Evolutionary conservation across 2,888 invertebrate species (phyloP), one percentile per base, ranked within the genome.

Genomic region (Nemotelus nigrinus): DNA sequence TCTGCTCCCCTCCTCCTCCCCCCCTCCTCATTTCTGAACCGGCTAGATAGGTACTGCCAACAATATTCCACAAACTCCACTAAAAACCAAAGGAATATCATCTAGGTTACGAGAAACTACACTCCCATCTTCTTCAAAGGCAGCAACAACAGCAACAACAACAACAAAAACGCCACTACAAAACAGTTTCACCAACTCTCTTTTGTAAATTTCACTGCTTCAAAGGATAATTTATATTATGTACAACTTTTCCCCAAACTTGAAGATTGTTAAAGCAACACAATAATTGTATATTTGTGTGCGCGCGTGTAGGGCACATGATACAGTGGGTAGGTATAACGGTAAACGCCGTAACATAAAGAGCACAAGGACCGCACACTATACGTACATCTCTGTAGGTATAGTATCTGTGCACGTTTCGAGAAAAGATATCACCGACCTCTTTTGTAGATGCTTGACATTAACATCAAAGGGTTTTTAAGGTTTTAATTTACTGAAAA

Each of bases 141-240:
- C 25, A 25, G 25, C 25, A 25, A 25, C 25, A 25, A 25, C 1
- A 25, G 25, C 25, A 25, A 25, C 1, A 25, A 1, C 1, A 25
- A 1, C 25, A 25, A 25, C 25, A 25, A 25, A 25, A 25, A 25
- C 25, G 25, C 25, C 25, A 25, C 25, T 25, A 25, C 25, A 25
- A 63, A 41, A 63, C 63, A 41, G 63, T 63, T 63, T 63, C 43
- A 39, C 58, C 39, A 63, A 63, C 63, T 63, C 63, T 63, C 63
- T 43, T 63, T 63, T 63, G 63, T 43, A 63, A 63, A 43, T 3
- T 57, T 63, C 63, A 63, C 41, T 50, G 53, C 68, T 68, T 68
- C 68, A 68, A 68, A 68, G 68, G 50, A 68, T 68, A 68, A 68
- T 68, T 68, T 68, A 68, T 68, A 68, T 63, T 63, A 68, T 39